Evolutionary conservation across 2,113 vertebrate genomes (phyloP), one percentile per base, ranked within the genome.

Genomic region (Heliornis fulica): DNA sequence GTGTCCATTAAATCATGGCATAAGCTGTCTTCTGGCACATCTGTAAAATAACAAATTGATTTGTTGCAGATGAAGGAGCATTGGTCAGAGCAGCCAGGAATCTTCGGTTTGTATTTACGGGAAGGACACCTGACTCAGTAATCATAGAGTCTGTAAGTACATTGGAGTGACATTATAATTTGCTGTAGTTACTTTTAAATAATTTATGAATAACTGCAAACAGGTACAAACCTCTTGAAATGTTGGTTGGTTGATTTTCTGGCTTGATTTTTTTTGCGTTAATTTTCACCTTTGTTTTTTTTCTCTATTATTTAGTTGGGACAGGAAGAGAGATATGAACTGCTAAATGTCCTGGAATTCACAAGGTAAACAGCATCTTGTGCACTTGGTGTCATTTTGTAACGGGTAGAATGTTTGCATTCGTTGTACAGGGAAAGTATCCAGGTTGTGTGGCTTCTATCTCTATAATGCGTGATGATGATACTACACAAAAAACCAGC

Each of bases 261-360:
- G 80, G 17, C 5, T 82, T 54, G 2, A 54, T 8, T 0, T 15
- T 32, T 63, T 77, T 48, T 81, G 38, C 26, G 63, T 66, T 25
- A 50, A 50, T 91, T 81, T 34, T 61, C 50, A 46, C 8, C 5
- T 26, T 40, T 20, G 54, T 40, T 74, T 76, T 88, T 66, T 12
- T 34, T 22, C 75, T 15, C 74, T 86, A 68, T 95, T 64, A 57
- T 92, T 40, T 88, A 99, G 99, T 86, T 98, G 36, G 99, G 98
- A 64, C 98, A 97, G 34, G 99, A 99, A 95, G 99, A 99, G 97
- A 97, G 97, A 96, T 99, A 99, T 7, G 98, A 99, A 94, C 97
- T 99, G 50, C 98, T 99, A 57, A 99, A 99, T 10, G 99, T 99
- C 46, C 97, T 99, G 94, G 99, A 99, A 97, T 99, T 99, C 87